These are phyloP conservation scores for Diorhabda carinulata DNA, from an alignment of 1,140 invertebrate genomes.

Conservation along the genomic window DNA sequence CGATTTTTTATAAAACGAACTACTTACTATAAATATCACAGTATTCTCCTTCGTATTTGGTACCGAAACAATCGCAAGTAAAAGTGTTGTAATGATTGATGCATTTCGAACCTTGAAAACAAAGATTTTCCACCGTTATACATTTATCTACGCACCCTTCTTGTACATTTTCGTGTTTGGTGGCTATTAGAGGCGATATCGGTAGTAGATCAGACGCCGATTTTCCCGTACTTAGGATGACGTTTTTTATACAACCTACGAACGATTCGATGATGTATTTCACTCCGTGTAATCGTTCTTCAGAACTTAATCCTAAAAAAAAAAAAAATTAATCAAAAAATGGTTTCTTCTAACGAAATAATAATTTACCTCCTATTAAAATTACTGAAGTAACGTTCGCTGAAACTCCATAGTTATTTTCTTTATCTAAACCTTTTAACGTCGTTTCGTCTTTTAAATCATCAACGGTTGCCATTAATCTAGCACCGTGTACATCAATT, in stretches of 20 bases:
- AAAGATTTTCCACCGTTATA: conserved; percentile 72
- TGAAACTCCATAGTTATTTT: conserved; percentile 78
- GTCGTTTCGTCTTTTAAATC: conserved; percentile 72
- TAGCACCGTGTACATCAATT: conserved; percentile 77
- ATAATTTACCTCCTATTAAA: conserved; percentile 71
- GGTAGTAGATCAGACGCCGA: conserved; percentile 74
- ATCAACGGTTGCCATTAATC: conserved; percentile 80
- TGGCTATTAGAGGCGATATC: conserved; percentile 74
- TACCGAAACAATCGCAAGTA: conserved; percentile 88
- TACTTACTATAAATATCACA: conserved; percentile 86
- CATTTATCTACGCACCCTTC: conserved; percentile 81
- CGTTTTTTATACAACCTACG: conserved; percentile 84
- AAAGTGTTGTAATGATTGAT: conserved; percentile 85
- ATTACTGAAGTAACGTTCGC: conserved; percentile 81
- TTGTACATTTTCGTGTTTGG: conserved; percentile 80
- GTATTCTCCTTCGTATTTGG: conserved; percentile 81
- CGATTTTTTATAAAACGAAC: no score
- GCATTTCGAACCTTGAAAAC: conserved; percentile 77
- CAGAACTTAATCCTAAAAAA: conserved; percentile 71
- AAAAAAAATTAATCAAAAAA: conserved; percentile 6
- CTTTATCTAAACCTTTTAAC: conserved; percentile 72
- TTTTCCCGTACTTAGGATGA: conserved; percentile 77
- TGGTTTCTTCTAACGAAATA: background rate
- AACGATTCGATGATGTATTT: conserved; percentile 90
- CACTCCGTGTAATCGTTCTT: conserved; percentile 78